Conservation (phyloP, 1,140 invertebrate genomes). For the Parasteatoda tepidariorum region DNA sequence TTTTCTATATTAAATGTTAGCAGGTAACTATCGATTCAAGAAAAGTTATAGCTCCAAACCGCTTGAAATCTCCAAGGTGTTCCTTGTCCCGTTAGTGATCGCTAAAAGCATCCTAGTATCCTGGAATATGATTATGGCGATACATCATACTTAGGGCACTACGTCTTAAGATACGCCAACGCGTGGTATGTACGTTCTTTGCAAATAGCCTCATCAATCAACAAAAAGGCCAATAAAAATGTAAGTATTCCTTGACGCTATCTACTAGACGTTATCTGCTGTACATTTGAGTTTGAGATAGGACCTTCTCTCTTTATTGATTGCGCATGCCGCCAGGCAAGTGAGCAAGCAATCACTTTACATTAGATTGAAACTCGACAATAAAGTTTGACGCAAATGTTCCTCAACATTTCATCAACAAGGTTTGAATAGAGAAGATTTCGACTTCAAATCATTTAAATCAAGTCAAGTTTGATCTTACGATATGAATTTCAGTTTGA, state of each 20-base stretch:
- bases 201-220: conserved; percentile 54
- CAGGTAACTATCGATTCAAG: neutral
- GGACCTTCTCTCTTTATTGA: conserved; percentile 32
- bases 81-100: neutral
- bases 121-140: neutral
- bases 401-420: conserved; percentile 28
- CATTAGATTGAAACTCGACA: conserved; percentile 48
- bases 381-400: conserved; percentile 43
- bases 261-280: conserved; percentile 12
- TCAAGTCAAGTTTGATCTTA: conserved; percentile 31
- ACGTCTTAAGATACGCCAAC: neutral
- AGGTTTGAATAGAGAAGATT: conserved; percentile 14
- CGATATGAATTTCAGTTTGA: neutral
- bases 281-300: conserved; percentile 21
- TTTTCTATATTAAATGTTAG: neutral
- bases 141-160: conserved; percentile 38
- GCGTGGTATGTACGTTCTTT: conserved; percentile 12
- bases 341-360: conserved; percentile 43
- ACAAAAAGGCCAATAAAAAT: conserved; percentile 45
- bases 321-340: conserved; percentile 9
- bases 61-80: too few relatives aligned
- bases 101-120: neutral
- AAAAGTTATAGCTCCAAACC: neutral
- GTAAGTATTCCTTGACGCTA: conserved; percentile 34
- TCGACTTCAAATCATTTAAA: conserved; percentile 28